phyloP scores from a whole-genome alignment of 2,888 invertebrate genomes.

The Steromphala cineraria region DNA sequence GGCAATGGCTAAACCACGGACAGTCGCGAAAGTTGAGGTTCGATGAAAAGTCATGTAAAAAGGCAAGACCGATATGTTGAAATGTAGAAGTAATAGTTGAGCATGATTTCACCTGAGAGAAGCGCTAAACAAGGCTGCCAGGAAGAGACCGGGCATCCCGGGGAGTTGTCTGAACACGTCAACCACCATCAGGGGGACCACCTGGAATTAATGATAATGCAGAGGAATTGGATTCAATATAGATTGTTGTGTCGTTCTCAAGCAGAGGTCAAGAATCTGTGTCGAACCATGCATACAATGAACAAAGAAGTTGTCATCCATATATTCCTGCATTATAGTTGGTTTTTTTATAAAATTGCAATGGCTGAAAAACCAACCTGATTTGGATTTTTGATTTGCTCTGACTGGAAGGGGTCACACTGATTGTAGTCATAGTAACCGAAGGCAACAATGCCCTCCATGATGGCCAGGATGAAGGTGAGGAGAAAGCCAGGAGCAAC shows the following conservation, averaged over 20 bases:
- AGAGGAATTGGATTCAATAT: too few species aligned
- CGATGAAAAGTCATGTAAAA: too few species aligned
- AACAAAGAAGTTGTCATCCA: too few species aligned
- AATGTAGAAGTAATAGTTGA: background rate
- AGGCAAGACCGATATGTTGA: too few species aligned
- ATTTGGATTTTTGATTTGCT: slow-evolving; percentile 57
- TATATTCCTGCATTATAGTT: too few species aligned
- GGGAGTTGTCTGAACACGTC: background rate
- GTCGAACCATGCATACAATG: too few species aligned
- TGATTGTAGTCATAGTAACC: slow-evolving; percentile 50
- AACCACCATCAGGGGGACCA: background rate
- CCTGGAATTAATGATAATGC: too few species aligned
- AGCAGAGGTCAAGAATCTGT: too few species aligned
- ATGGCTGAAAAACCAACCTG: too few species aligned
- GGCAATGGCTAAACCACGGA: too few species aligned
- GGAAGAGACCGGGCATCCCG: background rate
- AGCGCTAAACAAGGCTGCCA: background rate
- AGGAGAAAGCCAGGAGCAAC: slow-evolving; percentile 50
- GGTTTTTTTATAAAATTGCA: background rate
- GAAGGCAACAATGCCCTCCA: slow-evolving; percentile 61
- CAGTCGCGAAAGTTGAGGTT: too few species aligned
- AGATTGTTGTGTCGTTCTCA: too few species aligned
- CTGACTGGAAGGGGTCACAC: slow-evolving; percentile 60
- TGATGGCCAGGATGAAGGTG: slow-evolving; percentile 44
- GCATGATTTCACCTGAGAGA: background rate